A percentile compares a stretch with the other conserved stretches of the same genome.
phyloP scores from a whole-genome alignment of 64 coral and sea anemone species.

The Stichodactyla helianthus region DNA sequence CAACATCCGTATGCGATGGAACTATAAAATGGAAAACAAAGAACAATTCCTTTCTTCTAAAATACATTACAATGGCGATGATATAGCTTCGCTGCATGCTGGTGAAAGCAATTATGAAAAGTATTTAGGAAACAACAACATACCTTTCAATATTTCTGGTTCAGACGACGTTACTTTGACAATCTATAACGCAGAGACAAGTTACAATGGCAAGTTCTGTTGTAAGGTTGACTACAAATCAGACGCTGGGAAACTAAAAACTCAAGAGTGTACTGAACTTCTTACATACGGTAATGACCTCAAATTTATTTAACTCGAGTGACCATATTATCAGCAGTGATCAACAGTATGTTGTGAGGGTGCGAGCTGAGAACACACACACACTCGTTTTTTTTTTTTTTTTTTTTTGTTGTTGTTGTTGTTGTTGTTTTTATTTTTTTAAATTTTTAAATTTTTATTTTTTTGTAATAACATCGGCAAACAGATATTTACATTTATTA shows the following conservation, averaged over 20 bases:
- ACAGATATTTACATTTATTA: no score
- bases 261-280: background rate
- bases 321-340: no score
- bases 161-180: background rate
- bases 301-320: no score
- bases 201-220: background rate
- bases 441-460: no score
- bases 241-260: background rate
- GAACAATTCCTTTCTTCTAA: background rate
- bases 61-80: background rate
- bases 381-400: no score
- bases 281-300: background rate
- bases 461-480: no score
- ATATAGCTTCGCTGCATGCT: background rate
- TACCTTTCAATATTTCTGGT: background rate
- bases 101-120: background rate
- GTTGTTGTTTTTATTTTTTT: no score
- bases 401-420: no score
- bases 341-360: no score
- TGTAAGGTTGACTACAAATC: background rate
- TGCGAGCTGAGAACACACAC: no score
- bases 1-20: background rate
- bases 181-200: background rate
- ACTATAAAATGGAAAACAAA: background rate
- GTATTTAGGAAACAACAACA: background rate